Evolutionary conservation across 92 coral and sea anemone species (phyloP).

Genomic region (Phenganax stokvisi): DNA sequence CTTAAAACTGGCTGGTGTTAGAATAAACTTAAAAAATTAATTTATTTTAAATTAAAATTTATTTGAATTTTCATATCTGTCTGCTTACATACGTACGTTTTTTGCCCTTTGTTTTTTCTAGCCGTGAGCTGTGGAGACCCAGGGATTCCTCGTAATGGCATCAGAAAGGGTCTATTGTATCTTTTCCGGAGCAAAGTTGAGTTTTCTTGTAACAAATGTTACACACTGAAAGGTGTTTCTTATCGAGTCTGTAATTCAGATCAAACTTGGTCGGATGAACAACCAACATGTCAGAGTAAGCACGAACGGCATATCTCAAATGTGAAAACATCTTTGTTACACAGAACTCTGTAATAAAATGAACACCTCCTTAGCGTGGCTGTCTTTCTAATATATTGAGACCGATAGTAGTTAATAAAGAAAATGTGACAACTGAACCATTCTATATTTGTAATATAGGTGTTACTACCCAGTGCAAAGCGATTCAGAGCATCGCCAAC

Average conservation of each 20-base stretch:
- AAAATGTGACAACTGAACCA: too few species aligned
- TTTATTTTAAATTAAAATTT: background rate
- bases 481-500: background rate
- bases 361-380: background rate
- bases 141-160: conserved; percentile 15
- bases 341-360: background rate
- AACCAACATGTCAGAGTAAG: conserved; percentile 27
- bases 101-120: background rate
- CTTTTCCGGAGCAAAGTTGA: conserved; percentile 16
- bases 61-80: background rate
- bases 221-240: conserved; percentile 21
- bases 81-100: too few species aligned
- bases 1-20: too few species aligned
- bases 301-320: too few species aligned
- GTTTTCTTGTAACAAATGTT: conserved; percentile 18
- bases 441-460: too few species aligned
- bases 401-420: too few species aligned
- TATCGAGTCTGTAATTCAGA: conserved; percentile 28
- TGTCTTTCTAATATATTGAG: background rate
- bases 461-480: background rate
- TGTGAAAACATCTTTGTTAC: background rate
- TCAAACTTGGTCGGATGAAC: conserved; percentile 7
- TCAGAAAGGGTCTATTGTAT: background rate
- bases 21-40: too few species aligned
- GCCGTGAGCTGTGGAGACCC: conserved; percentile 21